Base-by-base conservation (phyloP, 2,888 invertebrate species). In the Zele albiditarsus region DNA sequence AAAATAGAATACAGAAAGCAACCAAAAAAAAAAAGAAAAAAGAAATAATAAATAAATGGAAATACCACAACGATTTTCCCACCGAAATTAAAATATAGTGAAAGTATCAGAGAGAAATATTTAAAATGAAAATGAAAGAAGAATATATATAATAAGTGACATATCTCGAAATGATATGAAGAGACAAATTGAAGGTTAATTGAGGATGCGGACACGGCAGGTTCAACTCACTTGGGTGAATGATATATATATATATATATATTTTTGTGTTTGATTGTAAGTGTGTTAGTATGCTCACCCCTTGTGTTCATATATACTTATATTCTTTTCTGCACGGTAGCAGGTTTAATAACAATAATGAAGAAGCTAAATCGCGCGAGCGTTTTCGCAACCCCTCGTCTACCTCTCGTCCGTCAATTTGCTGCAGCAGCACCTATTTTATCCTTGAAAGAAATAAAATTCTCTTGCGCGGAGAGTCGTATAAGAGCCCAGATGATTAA, bases 401-500 rank as follows among this genome's bases (percentile, higher is more conserved):
- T 73, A 71, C 77, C 28, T 80, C 77, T 76, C 71, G 74, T 75
- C 68, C 78, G 78, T 75, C 74, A 27, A 20, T 74, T 76, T 79
- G 77, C 78, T 53, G 53, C 20, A n/a, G 53, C 53, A 53, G 1
- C 53, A n/a, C 78, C 81, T 81, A 81, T 82, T 86, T 85, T 84
- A 85, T 85, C 83, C 87, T 85, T 82, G 81, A 79, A 85, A 86
- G 87, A 86, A 86, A 87, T 87, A 86, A 86, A 87, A 87, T 79
- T 81, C 80, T 28, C 62, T 63, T 57, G 31, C 33, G 60, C 25
- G 72, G 79, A 83, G 85, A 78, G 65, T 74, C 73, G 74, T 85
- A 85, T 86, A 85, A 88, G 88, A 86, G 85, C 76, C 71, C 82
- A 85, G 82, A 89, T 89, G 89, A 89, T 89, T 89, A 89, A 89